Evolutionary conservation across 2,797 vertebrate species (phyloP).

Genomic region (Helostoma temminkii): DNA sequence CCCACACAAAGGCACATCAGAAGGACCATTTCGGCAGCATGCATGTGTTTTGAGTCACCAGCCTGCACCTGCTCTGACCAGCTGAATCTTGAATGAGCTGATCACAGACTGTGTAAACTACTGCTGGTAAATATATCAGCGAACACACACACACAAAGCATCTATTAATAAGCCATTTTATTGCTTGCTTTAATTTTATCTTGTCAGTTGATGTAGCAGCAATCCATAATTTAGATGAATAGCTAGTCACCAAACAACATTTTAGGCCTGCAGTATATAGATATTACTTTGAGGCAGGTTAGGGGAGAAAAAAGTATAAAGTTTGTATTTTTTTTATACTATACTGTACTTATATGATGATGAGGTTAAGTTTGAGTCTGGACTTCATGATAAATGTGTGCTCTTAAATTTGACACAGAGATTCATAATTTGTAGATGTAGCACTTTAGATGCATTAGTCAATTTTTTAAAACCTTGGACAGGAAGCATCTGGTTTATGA

Average conservation of each 20-base stretch:
- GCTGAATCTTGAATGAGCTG: slow-evolving; percentile 77
- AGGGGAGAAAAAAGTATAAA: too few species aligned
- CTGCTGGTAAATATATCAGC: slow-evolving; percentile 57
- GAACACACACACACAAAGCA: slow-evolving; percentile 14
- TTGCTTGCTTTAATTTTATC: slow-evolving; percentile 3
- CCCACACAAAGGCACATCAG: slow-evolving; percentile 67
- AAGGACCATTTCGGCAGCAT: slow-evolving; percentile 52
- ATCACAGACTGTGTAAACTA: slow-evolving; percentile 72
- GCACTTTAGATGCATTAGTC: background rate
- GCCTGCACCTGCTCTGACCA: slow-evolving; percentile 80
- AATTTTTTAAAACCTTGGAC: background rate
- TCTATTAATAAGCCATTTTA: slow-evolving; percentile 21
- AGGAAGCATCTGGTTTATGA: background rate
- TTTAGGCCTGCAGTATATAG: background rate
- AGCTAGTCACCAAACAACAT: background rate
- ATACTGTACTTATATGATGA: background rate
- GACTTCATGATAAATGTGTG: background rate
- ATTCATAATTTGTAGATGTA: background rate
- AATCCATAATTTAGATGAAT: background rate
- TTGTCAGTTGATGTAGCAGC: background rate
- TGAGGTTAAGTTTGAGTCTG: background rate
- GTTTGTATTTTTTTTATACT: too few species aligned
- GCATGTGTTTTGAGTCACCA: slow-evolving; percentile 71
- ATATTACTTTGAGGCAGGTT: background rate
- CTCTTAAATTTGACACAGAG: background rate